Evolutionary conservation across 2,797 vertebrate genomes (phyloP), one percentile per base, ranked within the genome.

Genomic region (Oryzias sinensis): DNA sequence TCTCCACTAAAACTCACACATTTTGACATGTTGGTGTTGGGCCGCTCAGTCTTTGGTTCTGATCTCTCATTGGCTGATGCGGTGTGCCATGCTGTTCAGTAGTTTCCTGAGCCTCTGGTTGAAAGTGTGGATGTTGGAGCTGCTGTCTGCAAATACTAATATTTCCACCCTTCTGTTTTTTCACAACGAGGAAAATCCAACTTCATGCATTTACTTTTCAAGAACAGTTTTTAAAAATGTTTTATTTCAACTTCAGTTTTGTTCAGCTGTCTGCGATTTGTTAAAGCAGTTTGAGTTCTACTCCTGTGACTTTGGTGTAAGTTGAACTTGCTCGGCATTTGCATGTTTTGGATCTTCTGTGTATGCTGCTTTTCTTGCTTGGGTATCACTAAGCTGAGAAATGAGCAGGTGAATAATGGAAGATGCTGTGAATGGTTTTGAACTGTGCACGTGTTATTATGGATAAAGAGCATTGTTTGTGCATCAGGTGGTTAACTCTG

Each of bases 61-160:
- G 64, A 65, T 74, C 84, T 83, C 49, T 88, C 73, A 61, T 75
- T 93, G 90, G 91, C 92, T 93, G 93, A 90, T 95, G 93, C 95
- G 94, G 95, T 95, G 95, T 98, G 97, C 97, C 96, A 98, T 98
- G 96, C 96, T 97, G 95, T 98, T 95, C 94, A 87, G 79, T 71
- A 91, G 86, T 84, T 87, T 77, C 70, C 75, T 85, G 68, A 87
- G 53, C 69, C 74, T 85, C 43, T 69, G 72, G 73, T 83, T 54
- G 66, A 81, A 77, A 81, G 76, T 56, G 54, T 79, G 61, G 70
- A 82, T 76, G 70, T 80, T 68, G 61, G 66, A 80, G 47, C 73
- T 74, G 70, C 76, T 76, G 62, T 73, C 63, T 74, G 74, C 71
- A 79, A 69, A 70, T 76, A 83, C 83, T 91, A 89, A 89, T 87